Base-by-base conservation (phyloP, 2,797 vertebrate species). In the Rhynchotus rufescens region DNA sequence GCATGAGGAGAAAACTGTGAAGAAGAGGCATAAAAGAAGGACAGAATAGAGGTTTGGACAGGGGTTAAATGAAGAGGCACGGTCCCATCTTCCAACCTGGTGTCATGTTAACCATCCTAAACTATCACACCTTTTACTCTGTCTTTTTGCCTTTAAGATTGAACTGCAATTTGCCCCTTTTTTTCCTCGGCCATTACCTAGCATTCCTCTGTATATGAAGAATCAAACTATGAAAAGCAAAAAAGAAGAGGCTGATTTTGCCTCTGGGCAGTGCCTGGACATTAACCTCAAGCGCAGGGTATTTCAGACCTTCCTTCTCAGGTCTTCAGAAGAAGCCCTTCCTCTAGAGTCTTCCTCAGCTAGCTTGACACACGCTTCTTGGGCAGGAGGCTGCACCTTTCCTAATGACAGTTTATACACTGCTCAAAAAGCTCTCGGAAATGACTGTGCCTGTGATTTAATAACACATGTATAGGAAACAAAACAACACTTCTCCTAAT, bases 391-490 rank as follows among this genome's bases (percentile, higher is more conserved):
- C 23, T 22, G 32, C 17, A 66, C 19, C 12, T 66, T 36, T 89
- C 51, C 49, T 44, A 49, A 13, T 74, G 79, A 56, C 49, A 73
- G 34, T 89, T 93, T 95, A 92, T 86, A 90, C 40, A 85, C 34
- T 57, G 79, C 34, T 68, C 73, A 95, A 85, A 72, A 86, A 94
- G 75, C 77, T 92, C 85, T 87, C 77, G 73, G 88, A 93, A 95
- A 88, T 20, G 7, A 95, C 49, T n/a, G 34, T 76, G 34, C 77
- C 75, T 93, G 86, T 96, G 92, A 95, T 97, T 96, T 96, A 96
- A 79, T 94, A 94, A 91, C 38, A 88, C 44, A 90, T 67, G 95
- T 92, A 68, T 47, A 72, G 51, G 45, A 89, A 82, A 81, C 85
- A 90, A 88, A 96, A 89, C 0, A 23, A 93, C 88, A 88, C 74